phyloP scores from a whole-genome alignment of 2,888 invertebrate genomes.

The Entomobrya proxima region DNA sequence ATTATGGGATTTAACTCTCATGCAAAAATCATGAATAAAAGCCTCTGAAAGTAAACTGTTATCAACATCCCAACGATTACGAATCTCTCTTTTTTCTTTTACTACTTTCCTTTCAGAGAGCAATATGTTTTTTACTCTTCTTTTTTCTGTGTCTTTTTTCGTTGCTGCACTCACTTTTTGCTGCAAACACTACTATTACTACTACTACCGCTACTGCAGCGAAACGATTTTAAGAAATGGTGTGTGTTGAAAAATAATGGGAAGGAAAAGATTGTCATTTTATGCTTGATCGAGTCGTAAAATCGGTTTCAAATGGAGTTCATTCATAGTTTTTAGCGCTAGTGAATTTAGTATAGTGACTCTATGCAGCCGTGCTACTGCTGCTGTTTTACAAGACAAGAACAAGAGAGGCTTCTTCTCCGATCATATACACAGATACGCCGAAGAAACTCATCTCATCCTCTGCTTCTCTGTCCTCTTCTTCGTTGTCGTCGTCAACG shows the following conservation, averaged over 20 bases:
- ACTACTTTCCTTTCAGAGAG: too few species aligned
- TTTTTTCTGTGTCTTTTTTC: not conserved
- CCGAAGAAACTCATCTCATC: too few species aligned
- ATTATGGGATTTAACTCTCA: constrained; percentile 21
- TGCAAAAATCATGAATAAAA: constrained; percentile 17
- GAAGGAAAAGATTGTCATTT: constrained; percentile 75
- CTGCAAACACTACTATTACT: not conserved
- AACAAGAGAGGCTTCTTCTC: not conserved
- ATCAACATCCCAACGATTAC: constrained; percentile 23
- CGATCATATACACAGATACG: constrained; percentile 34
- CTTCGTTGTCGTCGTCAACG: not conserved
- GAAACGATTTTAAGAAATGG: constrained; percentile 70
- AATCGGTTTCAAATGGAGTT: constrained; percentile 75
- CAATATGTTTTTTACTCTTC: constrained; percentile 17
- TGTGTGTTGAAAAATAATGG: constrained; percentile 75
- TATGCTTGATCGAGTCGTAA: constrained; percentile 76
- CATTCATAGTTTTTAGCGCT: constrained; percentile 60
- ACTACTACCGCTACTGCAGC: not conserved
- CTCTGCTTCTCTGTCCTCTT: not conserved
- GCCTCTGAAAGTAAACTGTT: constrained; percentile 1
- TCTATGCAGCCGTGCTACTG: not conserved
- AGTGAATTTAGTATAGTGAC: constrained; percentile 33
- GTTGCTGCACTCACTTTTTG: constrained; percentile 1
- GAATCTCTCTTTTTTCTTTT: constrained; percentile 15
- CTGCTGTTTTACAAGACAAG: constrained; percentile 4